phyloP scores from a whole-genome alignment of 2,888 invertebrate genomes.

The Drosophila gaucha region DNA sequence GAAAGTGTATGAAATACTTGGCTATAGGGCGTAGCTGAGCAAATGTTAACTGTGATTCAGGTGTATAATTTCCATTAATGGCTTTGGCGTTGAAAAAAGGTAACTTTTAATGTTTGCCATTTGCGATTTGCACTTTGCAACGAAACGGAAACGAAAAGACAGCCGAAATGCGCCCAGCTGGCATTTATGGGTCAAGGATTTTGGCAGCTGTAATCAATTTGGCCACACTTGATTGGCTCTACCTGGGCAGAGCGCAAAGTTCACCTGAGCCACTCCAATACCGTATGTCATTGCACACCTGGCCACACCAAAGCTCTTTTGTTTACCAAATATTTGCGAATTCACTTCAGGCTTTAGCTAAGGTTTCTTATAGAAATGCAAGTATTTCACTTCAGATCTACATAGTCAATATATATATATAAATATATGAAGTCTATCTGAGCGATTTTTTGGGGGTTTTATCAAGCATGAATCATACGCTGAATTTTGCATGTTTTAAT shows the following conservation, averaged over 20 bases:
- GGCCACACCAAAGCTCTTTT: constrained; percentile 34
- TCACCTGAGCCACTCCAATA: constrained; percentile 17
- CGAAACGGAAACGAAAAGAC: constrained; percentile 65
- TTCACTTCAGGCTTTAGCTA: background rate
- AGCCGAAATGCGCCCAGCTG: constrained; percentile 20
- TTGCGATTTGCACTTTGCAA: constrained; percentile 54
- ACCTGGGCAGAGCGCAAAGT: constrained; percentile 45
- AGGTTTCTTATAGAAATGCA: background rate
- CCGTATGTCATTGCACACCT: constrained; percentile 52
- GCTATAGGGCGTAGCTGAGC: constrained; percentile 24
- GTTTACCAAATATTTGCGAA: background rate
- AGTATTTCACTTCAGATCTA: constrained; percentile 1
- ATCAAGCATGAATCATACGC: constrained; percentile 62
- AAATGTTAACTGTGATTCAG: constrained; percentile 15
- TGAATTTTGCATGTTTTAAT: constrained; percentile 41
- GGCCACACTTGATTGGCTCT: constrained; percentile 68
- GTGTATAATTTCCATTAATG: constrained; percentile 55
- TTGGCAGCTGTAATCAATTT: constrained; percentile 54
- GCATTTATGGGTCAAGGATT: constrained; percentile 65
- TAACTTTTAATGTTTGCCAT: constrained; percentile 29
- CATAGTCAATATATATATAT: no score
- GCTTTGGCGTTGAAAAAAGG: constrained; percentile 16
- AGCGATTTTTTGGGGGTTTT: no score
- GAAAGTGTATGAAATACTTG: constrained; percentile 48
- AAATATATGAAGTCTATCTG: background rate